Base-by-base conservation (phyloP, 2,113 vertebrate species). In the Chlorocebus sabaeus region DNA sequence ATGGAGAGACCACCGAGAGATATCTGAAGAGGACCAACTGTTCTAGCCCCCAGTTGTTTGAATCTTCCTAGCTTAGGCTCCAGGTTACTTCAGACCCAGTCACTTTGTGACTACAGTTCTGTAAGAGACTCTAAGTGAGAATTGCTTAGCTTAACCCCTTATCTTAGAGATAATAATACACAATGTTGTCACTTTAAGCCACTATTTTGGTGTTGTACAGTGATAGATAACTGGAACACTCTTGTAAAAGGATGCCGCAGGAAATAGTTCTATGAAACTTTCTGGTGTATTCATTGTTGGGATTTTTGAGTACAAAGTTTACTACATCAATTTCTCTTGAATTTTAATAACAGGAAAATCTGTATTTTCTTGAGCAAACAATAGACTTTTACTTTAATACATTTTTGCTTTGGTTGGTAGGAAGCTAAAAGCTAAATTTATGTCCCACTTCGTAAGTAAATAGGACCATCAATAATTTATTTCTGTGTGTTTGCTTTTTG, bases 341-440 rank as follows among this genome's bases (percentile, higher is more conserved):
- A 57, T 30, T 25, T 91, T 88, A 76, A 17, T 61, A 35, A 81
- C 27, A 45, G 72, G 22, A 88, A 91, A 76, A 73, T 14, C 0
- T 52, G 18, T 14, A 25, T 40, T 79, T 48, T 83, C 67, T 78
- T 52, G 79, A 92, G 8, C 4, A 73, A 57, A 30, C 18, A 38
- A n/a, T n/a, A 8, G 8, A 20, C 5, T 90, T 50, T 88, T 96
- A 61, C 22, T 67, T 91, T 86, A 89, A 78, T 57, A 40, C 8
- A 10, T 92, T 82, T 89, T 93, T 40, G 32, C 38, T 45, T 93
- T 80, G 67, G 61, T 85, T 82, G 85, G 35, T 84, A 59, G 81
- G 70, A 97, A 84, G 23, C 30, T 68, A 82, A 73, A 57, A 67
- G 52, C 45, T 93, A 86, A 96, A 91, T 93, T 67, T 48, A 30